These are phyloP conservation scores for Melanerpes aurifrons DNA, from an alignment of 2,113 vertebrate genomes.

Conservation along the genomic window DNA sequence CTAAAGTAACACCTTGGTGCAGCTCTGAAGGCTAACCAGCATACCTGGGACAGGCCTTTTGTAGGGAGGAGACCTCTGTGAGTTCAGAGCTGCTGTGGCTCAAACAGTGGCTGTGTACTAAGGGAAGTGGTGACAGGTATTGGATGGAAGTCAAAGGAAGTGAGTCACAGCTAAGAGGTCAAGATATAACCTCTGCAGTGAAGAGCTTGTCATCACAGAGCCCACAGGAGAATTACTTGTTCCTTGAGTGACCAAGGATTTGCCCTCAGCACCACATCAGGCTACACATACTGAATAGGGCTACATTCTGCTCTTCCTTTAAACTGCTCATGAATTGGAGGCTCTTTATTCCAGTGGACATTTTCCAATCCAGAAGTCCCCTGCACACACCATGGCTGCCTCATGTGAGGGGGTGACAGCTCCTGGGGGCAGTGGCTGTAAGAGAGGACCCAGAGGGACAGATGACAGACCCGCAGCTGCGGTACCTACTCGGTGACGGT, in stretches of 20 bases:
- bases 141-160: neutral
- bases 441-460: neutral
- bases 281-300: neutral
- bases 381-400: fast-evolving
- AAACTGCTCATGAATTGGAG: neutral
- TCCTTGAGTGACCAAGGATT: neutral
- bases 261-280: neutral
- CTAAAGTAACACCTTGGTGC: neutral
- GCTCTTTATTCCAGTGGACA: neutral
- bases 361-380: neutral
- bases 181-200: fast-evolving
- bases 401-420: fast-evolving
- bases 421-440: fast-evolving
- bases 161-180: neutral
- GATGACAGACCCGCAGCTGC: fast-evolving
- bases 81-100: neutral
- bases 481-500: slow-evolving; percentile 88
- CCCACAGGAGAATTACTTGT: neutral
- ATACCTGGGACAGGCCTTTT: fast-evolving
- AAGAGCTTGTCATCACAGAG: neutral
- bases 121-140: neutral
- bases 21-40: neutral
- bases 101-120: too few relatives aligned
- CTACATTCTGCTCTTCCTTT: neutral
- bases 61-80: neutral